Conservation (phyloP, 2,113 vertebrate genomes). For the Nycticorax nycticorax region DNA sequence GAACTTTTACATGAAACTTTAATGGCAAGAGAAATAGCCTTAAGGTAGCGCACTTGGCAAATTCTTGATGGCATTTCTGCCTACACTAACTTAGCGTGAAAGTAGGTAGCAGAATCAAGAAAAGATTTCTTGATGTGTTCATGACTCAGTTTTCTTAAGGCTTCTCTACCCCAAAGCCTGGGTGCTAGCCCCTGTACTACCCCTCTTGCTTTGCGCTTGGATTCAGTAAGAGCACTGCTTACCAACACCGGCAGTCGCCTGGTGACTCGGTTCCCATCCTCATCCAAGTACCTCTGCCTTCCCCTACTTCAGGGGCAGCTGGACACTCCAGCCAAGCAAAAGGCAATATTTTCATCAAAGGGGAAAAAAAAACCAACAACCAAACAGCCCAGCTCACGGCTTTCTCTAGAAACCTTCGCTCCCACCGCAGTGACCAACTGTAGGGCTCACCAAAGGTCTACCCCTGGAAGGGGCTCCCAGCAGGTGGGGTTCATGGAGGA, state of each 20-base stretch:
- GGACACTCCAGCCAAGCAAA: not conserved
- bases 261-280: not conserved
- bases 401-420: not conserved
- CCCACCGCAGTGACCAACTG: not conserved
- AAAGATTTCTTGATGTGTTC: not conserved
- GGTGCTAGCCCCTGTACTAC: not conserved
- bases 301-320: rapidly evolving
- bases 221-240: not conserved
- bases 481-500: not conserved
- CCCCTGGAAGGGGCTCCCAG: not conserved
- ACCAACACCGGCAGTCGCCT: not conserved
- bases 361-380: too few relatives aligned
- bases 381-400: not conserved
- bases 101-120: not conserved
- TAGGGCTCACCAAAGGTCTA: not conserved
- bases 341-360: not conserved
- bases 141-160: not conserved
- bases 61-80: constrained; percentile 4
- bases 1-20: constrained; percentile 49
- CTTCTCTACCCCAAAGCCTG: not conserved
- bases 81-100: not conserved
- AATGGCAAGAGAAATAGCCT: constrained; percentile 28
- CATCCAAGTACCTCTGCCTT: not conserved
- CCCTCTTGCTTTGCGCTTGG: not conserved
- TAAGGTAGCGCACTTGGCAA: not conserved